Evolutionary conservation across 1,140 invertebrate genomes (phyloP), one percentile per base, ranked within the genome.

Genomic region (Radopholus similis): DNA sequence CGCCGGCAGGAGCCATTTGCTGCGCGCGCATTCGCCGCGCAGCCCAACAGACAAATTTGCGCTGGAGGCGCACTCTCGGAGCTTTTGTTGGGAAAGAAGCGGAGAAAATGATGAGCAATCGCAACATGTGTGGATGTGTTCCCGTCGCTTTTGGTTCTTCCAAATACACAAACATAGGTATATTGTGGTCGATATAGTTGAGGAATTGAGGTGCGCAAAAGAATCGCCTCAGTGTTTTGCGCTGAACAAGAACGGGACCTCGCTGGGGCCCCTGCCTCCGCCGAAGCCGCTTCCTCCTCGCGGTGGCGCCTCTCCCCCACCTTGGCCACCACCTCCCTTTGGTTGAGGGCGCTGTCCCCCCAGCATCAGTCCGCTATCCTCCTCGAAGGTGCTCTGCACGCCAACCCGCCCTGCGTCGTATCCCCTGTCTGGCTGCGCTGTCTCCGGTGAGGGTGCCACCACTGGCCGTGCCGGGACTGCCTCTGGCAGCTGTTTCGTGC

Each of bases 371-470:
- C 59, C 59, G 49, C 59, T 62, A 26, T 62, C 59, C n/a, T 62
- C 59, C 32, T 62, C 37, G 32, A 62, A 62, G 5, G 26, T 62
- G 21, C 30, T 26, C 11, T 47, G 59, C n/a, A 62, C 59, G 8
- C 32, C 28, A 11, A 15, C 32, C 23, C 59, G 23, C n/a, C 59
- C 59, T 13, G 35, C 9, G 18, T 62, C 58, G n/a, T 47, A 42
- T 3, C 35, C 59, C n/a, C n/a, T 35, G 18, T 62, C 59, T 5
- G 59, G 13, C 18, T 42, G 21, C 30, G n/a, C 23, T 13, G n/a
- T n/a, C n/a, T n/a, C n/a, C n/a, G n/a, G n/a, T n/a, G n/a, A n/a
- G n/a, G n/a, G n/a, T n/a, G n/a, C 8, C 30, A 47, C 9, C n/a
- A 13, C 9, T 34, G 38, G 32, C 40, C 21, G 6, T 49, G 15